Base-by-base conservation (phyloP, 2,888 invertebrate genomes). In the Drosophila kuntzei region DNA sequence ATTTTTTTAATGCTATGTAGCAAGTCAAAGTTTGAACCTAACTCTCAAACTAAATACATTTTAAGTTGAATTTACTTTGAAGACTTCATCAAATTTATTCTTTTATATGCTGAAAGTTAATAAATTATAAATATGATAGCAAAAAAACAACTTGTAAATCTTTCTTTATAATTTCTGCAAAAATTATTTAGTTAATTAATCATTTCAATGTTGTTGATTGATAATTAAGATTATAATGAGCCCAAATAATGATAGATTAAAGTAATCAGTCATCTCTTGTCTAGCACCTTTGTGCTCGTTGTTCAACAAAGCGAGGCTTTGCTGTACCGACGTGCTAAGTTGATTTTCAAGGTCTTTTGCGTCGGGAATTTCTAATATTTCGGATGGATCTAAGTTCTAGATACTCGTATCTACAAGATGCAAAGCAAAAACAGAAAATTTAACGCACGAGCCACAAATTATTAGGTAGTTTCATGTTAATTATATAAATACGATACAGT, bases 281-380 rank as follows among this genome's bases (percentile, higher is more conserved):
- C 32, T 5, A 4, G 4, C 32, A 55, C 6, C 51, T 25, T 36
- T 47, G 6, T 3, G 20, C n/a, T 5, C 16, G 5, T 11, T 11
- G 22, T 55, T 9, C 37, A 16, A 37, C 41, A 20, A 4, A 43
- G 36, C 18, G 18, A 43, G 34, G 32, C 25, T 47, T 44, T n/a
- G 29, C 74, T 62, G 68, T 74, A 22, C 8, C 25, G 32, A n/a
- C 70, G 63, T 65, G 57, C 22, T 49, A 58, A 54, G 51, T 39
- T 34, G 51, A 2, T 41, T 65, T 65, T 81, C 80, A 81, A 79
- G 82, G 82, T 81, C 76, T 70, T 37, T 36, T 37, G 6, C 1
- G 44, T 2, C 14, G 67, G 73, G 62, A 62, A 72, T 76, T 67
- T 61, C 50, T 54, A 37, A 49, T 22, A 37, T 37, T 8, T 41